Evolutionary conservation across 35 echinoderm and acorn worm species (phyloP).

Genomic region (Hemicentrotus pulcherrimus): DNA sequence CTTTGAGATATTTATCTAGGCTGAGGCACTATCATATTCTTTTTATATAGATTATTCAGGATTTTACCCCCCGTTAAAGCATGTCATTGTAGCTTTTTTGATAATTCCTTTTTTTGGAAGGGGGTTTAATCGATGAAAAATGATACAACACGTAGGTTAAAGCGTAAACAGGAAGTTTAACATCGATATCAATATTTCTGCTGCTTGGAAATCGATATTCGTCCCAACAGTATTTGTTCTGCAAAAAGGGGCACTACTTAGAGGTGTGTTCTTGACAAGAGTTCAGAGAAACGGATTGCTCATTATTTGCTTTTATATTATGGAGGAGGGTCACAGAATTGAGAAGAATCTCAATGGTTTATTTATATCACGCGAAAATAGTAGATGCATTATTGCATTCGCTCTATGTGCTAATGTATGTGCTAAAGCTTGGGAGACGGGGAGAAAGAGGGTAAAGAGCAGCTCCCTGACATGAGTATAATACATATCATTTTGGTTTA

Average conservation of each 20-base stretch:
- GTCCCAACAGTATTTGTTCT: background rate
- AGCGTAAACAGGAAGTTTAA: background rate
- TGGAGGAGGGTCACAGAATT: background rate
- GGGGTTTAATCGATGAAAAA: background rate
- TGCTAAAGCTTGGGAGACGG: too few relatives aligned
- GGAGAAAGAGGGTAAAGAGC: too few relatives aligned
- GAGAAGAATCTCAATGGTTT: background rate
- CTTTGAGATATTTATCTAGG: too few relatives aligned
- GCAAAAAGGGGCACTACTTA: background rate
- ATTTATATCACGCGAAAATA: background rate
- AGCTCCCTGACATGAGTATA: too few relatives aligned
- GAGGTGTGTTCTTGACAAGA: background rate
- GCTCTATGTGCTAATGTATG: too few relatives aligned
- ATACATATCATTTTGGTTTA: too few relatives aligned
- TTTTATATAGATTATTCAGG: too few relatives aligned
- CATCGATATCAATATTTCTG: background rate
- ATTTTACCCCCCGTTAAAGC: background rate
- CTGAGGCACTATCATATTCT: too few relatives aligned
- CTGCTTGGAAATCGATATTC: background rate
- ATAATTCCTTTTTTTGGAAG: background rate
- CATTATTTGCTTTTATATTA: background rate
- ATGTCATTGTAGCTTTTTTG: background rate
- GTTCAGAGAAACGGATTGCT: background rate
- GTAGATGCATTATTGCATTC: too few relatives aligned
- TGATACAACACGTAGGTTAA: background rate